phyloP scores from a whole-genome alignment of 2,888 invertebrate species.

The Altica lythri region DNA sequence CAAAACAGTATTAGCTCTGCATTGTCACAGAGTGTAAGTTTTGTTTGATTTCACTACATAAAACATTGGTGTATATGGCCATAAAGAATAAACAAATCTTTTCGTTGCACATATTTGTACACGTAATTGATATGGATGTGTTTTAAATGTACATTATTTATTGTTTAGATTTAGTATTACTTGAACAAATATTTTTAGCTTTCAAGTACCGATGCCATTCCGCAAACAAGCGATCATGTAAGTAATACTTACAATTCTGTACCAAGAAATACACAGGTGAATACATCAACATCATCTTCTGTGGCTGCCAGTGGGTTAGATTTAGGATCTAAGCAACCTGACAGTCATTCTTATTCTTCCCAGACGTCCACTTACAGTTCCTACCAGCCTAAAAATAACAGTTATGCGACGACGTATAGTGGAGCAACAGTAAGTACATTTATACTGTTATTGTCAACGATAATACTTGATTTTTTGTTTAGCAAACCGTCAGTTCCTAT shows the following conservation, averaged over 20 bases:
- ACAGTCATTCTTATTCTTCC: constrained; percentile 42
- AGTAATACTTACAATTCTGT: constrained; percentile 53
- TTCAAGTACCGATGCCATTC: constrained; percentile 55
- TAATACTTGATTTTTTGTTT: constrained; percentile 39
- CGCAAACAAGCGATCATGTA: constrained; percentile 55
- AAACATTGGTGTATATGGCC: too few species aligned
- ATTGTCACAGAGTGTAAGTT: constrained; percentile 54
- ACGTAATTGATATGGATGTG: too few species aligned
- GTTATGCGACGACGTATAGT: constrained; percentile 50
- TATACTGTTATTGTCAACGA: constrained; percentile 1
- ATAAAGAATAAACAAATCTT: too few species aligned
- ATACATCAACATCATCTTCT: constrained; percentile 43
- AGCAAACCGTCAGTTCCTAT: constrained; percentile 58
- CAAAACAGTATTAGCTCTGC: constrained; percentile 58
- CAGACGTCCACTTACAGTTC: constrained; percentile 57
- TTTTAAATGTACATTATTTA: too few species aligned
- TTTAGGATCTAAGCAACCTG: constrained; percentile 24
- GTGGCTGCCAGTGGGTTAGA: constrained; percentile 41
- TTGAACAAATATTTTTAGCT: constrained; percentile 42
- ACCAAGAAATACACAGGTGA: constrained; percentile 50
- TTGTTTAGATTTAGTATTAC: too few species aligned
- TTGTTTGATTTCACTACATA: background rate
- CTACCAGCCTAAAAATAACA: constrained; percentile 52
- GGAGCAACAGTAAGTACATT: constrained; percentile 48
- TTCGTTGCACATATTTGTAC: too few species aligned